Conservation (phyloP, 2,113 vertebrate species). For the Malaclemys terrapin region DNA sequence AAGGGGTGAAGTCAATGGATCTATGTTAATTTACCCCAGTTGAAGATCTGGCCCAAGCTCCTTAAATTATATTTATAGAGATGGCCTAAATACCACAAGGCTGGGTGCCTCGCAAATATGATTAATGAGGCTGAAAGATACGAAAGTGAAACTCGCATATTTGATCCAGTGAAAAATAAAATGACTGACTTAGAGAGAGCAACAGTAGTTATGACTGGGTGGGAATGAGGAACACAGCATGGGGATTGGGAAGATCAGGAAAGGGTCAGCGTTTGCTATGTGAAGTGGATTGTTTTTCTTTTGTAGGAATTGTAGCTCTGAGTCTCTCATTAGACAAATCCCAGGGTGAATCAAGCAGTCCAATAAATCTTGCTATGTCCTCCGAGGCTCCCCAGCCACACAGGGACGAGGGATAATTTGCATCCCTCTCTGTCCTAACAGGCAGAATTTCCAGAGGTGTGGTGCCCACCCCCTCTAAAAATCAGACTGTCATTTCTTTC, state of each 20-base stretch:
- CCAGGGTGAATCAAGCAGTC: rapidly evolving
- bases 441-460: background rate
- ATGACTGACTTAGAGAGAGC: background rate
- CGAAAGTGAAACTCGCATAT: background rate
- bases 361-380: background rate
- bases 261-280: rapidly evolving
- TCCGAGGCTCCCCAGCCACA: background rate
- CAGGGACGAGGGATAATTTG: background rate
- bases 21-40: background rate
- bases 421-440: rapidly evolving
- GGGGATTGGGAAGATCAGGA: background rate
- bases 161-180: rapidly evolving
- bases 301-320: background rate
- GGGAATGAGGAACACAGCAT: background rate
- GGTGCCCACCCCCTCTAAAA: background rate
- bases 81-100: background rate
- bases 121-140: background rate
- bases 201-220: background rate
- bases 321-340: background rate
- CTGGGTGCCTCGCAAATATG: background rate
- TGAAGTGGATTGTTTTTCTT: background rate
- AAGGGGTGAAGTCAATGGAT: background rate
- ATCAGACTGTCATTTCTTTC: rapidly evolving
- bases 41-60: background rate
- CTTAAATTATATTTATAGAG: rapidly evolving